These are phyloP conservation scores for Spizaetus ornatus DNA, from an alignment of 2,113 vertebrate genomes.

Conservation along the genomic window DNA sequence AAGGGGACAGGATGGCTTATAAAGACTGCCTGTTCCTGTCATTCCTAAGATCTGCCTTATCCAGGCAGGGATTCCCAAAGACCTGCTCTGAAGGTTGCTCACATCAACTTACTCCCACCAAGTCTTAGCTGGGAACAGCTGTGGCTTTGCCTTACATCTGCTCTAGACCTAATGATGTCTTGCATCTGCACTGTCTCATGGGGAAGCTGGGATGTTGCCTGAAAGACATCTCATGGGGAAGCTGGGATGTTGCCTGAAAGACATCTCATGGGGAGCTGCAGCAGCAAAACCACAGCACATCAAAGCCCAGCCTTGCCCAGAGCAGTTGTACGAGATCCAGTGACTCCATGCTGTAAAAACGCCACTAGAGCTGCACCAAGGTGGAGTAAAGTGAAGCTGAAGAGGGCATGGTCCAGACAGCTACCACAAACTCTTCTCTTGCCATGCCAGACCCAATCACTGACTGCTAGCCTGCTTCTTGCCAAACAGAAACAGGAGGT, in stretches of 20 bases:
- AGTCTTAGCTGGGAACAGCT: neutral
- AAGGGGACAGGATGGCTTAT: neutral
- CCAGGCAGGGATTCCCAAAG: neutral
- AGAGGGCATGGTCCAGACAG: neutral
- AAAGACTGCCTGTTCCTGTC: neutral
- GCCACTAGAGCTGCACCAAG: neutral
- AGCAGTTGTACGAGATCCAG: neutral
- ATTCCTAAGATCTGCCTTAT: neutral
- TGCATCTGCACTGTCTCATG: neutral
- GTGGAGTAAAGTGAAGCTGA: neutral
- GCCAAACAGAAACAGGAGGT: neutral
- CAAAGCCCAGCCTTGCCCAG: neutral
- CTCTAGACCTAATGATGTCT: neutral
- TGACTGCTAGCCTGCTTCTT: neutral
- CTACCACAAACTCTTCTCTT: neutral
- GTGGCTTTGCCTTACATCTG: neutral
- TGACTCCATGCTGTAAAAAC: neutral
- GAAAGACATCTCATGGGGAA: neutral
- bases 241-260: neutral
- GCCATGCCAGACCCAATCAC: neutral
- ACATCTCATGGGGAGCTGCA: neutral
- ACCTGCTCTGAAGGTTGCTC: neutral
- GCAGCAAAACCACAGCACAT: neutral
- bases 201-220: neutral
- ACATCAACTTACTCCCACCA: neutral